Base-by-base conservation (phyloP, 2,113 vertebrate genomes). In the Steatornis caripensis region DNA sequence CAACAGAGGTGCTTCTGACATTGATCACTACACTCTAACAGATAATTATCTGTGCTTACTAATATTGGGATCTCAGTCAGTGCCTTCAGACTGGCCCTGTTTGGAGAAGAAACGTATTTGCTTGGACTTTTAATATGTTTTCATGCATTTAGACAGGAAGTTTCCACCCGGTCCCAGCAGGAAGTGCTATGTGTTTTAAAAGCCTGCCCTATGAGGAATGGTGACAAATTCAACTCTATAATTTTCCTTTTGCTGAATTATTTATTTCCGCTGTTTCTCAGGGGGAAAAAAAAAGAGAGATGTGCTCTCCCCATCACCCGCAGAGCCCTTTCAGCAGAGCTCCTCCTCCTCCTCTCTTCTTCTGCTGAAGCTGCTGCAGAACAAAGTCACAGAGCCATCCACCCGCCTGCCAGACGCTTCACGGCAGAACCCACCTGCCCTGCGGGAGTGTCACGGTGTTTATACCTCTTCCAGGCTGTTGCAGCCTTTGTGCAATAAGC, bases 391-490 rank as follows among this genome's bases (percentile, higher is more conserved):
- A 19, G 32, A 69, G 27, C 12, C 3, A 0, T 34, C 65, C 41
- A 9, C 9, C 8, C 2, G 0, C 24, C 41, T 14, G 29, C 10
- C 45, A 61, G 72, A 11, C 3, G 0, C 34, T 46, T 69, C 19
- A 54, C 4, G 2, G 19, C 11, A 51, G 20, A 32, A 36, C 24
- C 53, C 21, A 32, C 29, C 27, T 22, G 45, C 21, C n/a, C 32
- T 45, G 20, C 1, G 2, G 11, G 55, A 41, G 13, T 10, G 3
- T 22, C 5, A 19, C 3, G 19, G 27, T 22, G 37, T 4, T 24
- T 11, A 24, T 5, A 30, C 29, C 11, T 53, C 29, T 26, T 13
- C 23, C 61, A 51, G 30, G 11, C 26, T 11, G 45, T 8, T 9
- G 26, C 12, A 46, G 46, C 32, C 51, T 26, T 30, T 45, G 24